phyloP scores from a whole-genome alignment of 1,140 invertebrate genomes.

The Heliconius eleuchia region DNA sequence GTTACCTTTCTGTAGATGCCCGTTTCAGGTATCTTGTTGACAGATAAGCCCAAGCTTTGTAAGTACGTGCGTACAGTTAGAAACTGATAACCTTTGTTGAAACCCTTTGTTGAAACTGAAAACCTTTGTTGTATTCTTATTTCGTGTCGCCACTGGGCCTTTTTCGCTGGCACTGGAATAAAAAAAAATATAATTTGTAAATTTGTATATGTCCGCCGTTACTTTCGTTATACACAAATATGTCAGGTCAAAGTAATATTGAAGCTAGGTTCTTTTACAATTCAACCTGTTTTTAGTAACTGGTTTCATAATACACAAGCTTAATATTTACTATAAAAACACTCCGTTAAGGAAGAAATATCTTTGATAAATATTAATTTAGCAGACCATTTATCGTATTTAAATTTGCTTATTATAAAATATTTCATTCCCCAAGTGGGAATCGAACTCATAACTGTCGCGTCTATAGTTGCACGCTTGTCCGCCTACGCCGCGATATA shows the following conservation, averaged over 20 bases:
- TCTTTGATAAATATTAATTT: not conserved
- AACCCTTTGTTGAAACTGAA: too few relatives aligned
- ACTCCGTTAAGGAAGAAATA: not conserved
- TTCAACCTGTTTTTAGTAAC: not conserved
- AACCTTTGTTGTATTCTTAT: conserved; percentile 66
- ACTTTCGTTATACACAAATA: conserved; percentile 26
- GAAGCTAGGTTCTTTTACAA: not conserved
- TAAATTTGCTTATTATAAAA: not conserved
- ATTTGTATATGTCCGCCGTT: conserved; percentile 39
- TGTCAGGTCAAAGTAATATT: conserved; percentile 27
- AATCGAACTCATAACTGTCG: too few relatives aligned
- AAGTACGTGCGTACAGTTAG: conserved; percentile 54
- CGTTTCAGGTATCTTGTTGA: conserved; percentile 58
- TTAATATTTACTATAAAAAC: not conserved
- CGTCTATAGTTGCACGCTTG: too few relatives aligned
- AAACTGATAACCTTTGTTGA: conserved; percentile 65
- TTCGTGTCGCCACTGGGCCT: conserved; percentile 47
- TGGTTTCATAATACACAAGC: not conserved
- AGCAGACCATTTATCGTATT: not conserved
- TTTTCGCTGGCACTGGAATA: conserved; percentile 43
- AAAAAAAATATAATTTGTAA: conserved; percentile 48
- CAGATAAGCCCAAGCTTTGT: conserved; percentile 40
- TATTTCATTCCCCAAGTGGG: not conserved
- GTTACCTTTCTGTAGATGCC: conserved; percentile 38
- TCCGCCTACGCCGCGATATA: not conserved